phyloP scores from a whole-genome alignment of 2,888 invertebrate genomes.

The Euzetes globulus region DNA sequence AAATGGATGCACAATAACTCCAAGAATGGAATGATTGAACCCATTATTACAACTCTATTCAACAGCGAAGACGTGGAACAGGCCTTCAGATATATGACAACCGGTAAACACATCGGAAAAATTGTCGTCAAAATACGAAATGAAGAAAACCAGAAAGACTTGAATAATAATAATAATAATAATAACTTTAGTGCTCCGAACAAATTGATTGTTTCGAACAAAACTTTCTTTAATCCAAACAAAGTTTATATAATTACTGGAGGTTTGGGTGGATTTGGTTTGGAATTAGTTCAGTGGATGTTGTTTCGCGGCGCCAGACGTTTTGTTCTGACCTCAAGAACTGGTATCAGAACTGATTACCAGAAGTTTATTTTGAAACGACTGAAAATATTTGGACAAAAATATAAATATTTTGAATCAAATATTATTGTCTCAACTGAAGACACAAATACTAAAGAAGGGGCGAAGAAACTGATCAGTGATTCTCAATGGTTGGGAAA shows the following conservation, averaged over 20 bases:
- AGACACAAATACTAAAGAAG: conserved; percentile 62
- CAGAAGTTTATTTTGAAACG: conserved; percentile 56
- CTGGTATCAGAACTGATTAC: conserved; percentile 84
- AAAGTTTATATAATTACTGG: conserved; percentile 54
- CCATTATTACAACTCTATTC: no score
- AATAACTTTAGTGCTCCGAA: no score
- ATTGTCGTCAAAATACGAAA: no score
- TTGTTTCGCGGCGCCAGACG: conserved; percentile 75
- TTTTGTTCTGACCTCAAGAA: conserved; percentile 77
- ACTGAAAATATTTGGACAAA: conserved; percentile 65
- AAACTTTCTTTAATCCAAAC: conserved; percentile 55
- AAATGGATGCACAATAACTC: no score
- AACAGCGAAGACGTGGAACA: no score
- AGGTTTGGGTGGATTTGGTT: conserved; percentile 91
- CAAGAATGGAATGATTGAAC: no score
- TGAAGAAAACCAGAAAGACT: no score
- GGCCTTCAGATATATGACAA: no score
- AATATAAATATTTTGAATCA: conserved; percentile 58
- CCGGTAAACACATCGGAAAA: no score
- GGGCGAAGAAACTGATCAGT: conserved; percentile 61
- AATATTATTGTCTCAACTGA: conserved; percentile 60
- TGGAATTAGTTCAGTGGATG: conserved; percentile 86
- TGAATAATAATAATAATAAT: no score
- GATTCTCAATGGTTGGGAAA: conserved; percentile 55
- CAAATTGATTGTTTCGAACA: no score